These are phyloP conservation scores for Herpetotheres cachinnans DNA, from an alignment of 2,113 vertebrate genomes.

Conservation along the genomic window DNA sequence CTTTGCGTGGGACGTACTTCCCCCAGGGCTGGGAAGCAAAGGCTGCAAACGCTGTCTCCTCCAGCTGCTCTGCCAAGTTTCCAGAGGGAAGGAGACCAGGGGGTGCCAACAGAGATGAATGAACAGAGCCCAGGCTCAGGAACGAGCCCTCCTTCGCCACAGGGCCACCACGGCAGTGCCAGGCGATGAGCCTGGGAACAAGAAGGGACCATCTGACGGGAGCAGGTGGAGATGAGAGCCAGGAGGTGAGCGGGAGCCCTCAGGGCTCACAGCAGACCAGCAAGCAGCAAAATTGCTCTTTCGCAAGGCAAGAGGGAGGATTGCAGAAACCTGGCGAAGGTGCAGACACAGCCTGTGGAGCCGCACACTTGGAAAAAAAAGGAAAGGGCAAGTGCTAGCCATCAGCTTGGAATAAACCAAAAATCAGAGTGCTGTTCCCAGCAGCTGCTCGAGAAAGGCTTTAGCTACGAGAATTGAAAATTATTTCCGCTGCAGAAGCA, in stretches of 20 bases:
- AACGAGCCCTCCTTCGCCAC: background rate
- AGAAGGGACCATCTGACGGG: background rate
- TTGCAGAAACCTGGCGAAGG: background rate
- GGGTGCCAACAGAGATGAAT: background rate
- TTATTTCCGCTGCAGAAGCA: background rate
- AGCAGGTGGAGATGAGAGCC: background rate
- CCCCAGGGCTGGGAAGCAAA: background rate
- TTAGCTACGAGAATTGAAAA: fast-evolving
- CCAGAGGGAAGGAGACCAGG: background rate
- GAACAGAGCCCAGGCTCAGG: background rate
- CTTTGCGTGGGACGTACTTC: background rate
- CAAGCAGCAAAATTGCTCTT: background rate
- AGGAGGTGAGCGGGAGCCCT: background rate
- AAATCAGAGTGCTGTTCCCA: background rate
- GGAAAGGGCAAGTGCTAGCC: background rate
- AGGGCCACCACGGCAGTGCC: background rate
- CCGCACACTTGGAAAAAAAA: fast-evolving
- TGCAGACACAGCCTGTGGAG: background rate
- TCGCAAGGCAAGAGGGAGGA: background rate
- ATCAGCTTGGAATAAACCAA: background rate
- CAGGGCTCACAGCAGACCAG: background rate
- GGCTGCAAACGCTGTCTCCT: fast-evolving
- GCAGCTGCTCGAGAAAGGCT: background rate
- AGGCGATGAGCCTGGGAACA: background rate
- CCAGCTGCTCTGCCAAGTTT: background rate